A percentile compares a stretch with the other conserved stretches of the same genome.
Evolutionary conservation across 64 coral and sea anemone species (phyloP).

Genomic region (Stichodactyla mertensii): DNA sequence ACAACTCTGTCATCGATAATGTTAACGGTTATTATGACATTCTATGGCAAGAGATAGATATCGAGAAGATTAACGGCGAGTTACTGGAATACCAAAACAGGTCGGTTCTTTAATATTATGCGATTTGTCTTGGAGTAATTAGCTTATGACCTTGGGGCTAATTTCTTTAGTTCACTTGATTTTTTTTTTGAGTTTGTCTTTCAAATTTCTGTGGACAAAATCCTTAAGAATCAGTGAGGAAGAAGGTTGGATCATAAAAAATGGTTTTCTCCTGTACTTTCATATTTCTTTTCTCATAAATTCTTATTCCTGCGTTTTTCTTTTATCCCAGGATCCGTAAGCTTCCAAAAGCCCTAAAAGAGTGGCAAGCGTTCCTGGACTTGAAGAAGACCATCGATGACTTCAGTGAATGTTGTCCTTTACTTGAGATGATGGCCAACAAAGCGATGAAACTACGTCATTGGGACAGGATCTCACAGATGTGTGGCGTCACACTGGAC

Average conservation of each 20-base stretch:
- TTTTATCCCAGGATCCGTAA: constrained; percentile 71
- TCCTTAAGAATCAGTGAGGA: no score
- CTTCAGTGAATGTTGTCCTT: constrained; percentile 97
- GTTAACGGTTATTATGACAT: constrained; percentile 98
- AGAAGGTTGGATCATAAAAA: no score
- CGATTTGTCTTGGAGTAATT: no score
- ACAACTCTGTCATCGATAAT: constrained; percentile 98
- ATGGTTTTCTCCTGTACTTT: no score
- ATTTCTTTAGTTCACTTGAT: no score
- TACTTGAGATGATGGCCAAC: constrained; percentile 99
- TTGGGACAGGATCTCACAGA: constrained; percentile 95
- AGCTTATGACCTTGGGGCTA: no score
- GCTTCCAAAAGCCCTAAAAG: constrained; percentile 90
- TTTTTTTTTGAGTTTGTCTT: no score
- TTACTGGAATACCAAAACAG: constrained; percentile 97
- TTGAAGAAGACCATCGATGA: constrained; percentile 99
- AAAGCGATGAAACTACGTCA: constrained; percentile 94
- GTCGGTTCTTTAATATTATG: background rate
- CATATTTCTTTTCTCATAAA: background rate
- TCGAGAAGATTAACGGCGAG: constrained; percentile 94
- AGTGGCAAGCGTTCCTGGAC: constrained; percentile 97
- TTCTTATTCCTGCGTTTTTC: background rate
- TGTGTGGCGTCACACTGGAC: constrained; percentile 72
- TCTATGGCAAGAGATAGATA: constrained; percentile 95
- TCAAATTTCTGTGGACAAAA: no score